A percentile compares a stretch with the other conserved stretches of the same genome.
phyloP scores from a whole-genome alignment of 2,888 invertebrate species.

The Xestia rhomboidea region DNA sequence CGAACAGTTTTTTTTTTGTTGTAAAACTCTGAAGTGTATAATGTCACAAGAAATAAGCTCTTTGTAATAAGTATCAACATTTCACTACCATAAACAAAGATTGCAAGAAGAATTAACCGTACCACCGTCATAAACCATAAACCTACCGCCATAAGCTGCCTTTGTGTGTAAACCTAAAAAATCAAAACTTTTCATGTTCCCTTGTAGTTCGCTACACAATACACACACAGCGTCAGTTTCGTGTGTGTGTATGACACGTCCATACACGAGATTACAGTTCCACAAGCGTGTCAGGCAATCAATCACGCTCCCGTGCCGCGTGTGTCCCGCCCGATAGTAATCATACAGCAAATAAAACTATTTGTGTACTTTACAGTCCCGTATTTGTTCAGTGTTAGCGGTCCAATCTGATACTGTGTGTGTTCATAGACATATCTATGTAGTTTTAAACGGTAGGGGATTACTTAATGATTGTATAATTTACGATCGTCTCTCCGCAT shows the following conservation, averaged over 20 bases:
- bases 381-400: slow-evolving; percentile 54
- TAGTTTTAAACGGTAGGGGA: slow-evolving; percentile 29
- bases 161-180: slow-evolving; percentile 26
- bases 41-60: background rate
- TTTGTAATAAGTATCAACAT: background rate
- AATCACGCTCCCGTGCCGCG: slow-evolving; percentile 57
- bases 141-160: background rate
- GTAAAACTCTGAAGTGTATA: background rate
- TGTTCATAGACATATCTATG: slow-evolving; percentile 27
- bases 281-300: slow-evolving; percentile 63
- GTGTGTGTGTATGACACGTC: slow-evolving; percentile 24
- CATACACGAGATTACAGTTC: slow-evolving; percentile 52
- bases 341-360: slow-evolving; percentile 60
- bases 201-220: slow-evolving; percentile 23
- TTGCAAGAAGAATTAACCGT: slow-evolving; percentile 2
- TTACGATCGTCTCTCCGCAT: background rate
- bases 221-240: background rate
- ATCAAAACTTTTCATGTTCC: slow-evolving; percentile 14
- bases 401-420: slow-evolving; percentile 26
- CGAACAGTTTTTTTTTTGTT: background rate
- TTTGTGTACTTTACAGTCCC: slow-evolving; percentile 49
- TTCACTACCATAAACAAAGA: background rate
- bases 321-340: slow-evolving; percentile 53
- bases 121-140: background rate
- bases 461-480: slow-evolving; percentile 24